Percentiles rank a stretch among this genome's conserved stretches.
phyloP scores from a whole-genome alignment of 2,888 invertebrate genomes.

The Hybos culiciformis region DNA sequence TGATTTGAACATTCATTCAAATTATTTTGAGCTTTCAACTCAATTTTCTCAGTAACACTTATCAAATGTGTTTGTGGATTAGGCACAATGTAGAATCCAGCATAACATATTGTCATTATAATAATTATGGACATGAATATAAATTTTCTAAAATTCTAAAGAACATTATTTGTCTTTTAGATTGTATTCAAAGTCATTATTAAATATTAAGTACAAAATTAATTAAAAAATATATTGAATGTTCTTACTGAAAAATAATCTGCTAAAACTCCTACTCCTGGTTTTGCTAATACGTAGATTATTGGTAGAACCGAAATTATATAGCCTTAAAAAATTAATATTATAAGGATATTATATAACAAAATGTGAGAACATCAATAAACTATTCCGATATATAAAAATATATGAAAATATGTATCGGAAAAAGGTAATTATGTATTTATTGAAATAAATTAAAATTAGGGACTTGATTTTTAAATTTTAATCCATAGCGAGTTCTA shows the following conservation, averaged over 20 bases:
- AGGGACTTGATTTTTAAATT: no score
- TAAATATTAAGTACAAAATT: neutral
- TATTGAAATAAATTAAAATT: no score
- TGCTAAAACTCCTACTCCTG: slow-evolving; percentile 57
- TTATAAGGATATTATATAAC: no score
- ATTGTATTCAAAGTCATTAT: no score
- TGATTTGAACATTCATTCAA: slow-evolving; percentile 15
- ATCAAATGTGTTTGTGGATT: slow-evolving; percentile 21
- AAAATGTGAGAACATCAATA: no score
- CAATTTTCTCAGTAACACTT: no score
- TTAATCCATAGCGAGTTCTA: no score
- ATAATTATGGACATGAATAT: slow-evolving; percentile 55
- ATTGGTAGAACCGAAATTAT: slow-evolving; percentile 62
- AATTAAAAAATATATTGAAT: neutral
- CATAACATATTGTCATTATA: slow-evolving; percentile 51
- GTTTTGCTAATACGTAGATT: slow-evolving; percentile 64
- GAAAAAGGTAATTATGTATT: no score
- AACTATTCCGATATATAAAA: no score
- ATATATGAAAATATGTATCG: no score
- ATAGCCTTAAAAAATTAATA: no score
- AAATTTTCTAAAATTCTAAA: slow-evolving; percentile 42
- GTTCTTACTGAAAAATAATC: slow-evolving; percentile 50
- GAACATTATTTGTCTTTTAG: no score
- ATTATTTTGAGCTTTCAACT: slow-evolving; percentile 18
- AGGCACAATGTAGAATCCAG: slow-evolving; percentile 56